Percentiles rank a stretch among this genome's conserved stretches.
Conservation (phyloP, 2,888 invertebrate genomes). For the Lissonota sp. region DNA sequence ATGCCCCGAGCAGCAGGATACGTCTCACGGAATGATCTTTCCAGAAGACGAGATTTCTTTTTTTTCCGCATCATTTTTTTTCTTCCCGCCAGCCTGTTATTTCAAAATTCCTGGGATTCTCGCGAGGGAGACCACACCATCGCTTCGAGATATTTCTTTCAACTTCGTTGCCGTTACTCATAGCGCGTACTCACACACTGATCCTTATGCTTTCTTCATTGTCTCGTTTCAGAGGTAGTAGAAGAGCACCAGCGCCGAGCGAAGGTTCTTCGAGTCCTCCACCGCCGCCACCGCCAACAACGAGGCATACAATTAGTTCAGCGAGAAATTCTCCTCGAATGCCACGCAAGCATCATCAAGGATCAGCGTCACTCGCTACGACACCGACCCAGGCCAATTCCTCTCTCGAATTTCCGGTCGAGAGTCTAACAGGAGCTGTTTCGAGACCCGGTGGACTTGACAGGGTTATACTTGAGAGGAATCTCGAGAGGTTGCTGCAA, state of each 20-base stretch:
- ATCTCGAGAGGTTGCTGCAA: conserved; percentile 87
- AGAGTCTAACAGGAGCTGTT: conserved; percentile 69
- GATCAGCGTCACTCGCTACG: conserved; percentile 78
- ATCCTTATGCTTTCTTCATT: conserved; percentile 5
- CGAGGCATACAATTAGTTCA: conserved; percentile 82
- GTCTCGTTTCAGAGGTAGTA: conserved; percentile 60
- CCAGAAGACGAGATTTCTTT: conserved; percentile 11
- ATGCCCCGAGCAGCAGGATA: conserved; percentile 21
- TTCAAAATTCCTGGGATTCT: conserved; percentile 33
- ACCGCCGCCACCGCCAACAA: conserved; percentile 85
- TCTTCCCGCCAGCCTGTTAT: conserved; percentile 15
- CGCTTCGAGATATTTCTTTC: conserved; percentile 23
- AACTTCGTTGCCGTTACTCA: background rate
- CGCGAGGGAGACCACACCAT: conserved; percentile 19
- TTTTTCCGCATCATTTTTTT: conserved; percentile 1
- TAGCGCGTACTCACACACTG: conserved; percentile 17
- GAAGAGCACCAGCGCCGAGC: conserved; percentile 84
- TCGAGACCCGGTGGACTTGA: conserved; percentile 85
- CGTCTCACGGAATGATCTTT: conserved; percentile 10
- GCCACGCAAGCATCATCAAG: conserved; percentile 84
- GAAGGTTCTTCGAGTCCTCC: conserved; percentile 85
- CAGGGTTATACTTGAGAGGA: conserved; percentile 88
- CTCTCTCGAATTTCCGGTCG: conserved; percentile 70
- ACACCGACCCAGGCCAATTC: conserved; percentile 78
- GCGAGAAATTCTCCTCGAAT: conserved; percentile 85